Evolutionary conservation across 2,888 invertebrate species (phyloP).

Genomic region (Orchesellides sinensis): DNA sequence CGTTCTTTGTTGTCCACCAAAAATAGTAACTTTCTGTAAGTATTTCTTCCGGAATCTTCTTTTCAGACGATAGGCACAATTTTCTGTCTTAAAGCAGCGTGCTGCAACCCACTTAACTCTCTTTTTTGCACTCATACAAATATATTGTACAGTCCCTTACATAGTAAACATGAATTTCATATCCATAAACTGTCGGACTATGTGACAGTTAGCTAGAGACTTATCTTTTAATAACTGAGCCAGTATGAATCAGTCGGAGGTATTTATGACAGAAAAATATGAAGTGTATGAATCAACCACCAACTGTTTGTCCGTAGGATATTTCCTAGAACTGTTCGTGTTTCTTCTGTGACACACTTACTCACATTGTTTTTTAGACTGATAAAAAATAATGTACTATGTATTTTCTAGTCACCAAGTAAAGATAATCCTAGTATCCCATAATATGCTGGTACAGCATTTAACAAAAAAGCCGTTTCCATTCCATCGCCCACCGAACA

Average conservation of each 20-base stretch:
- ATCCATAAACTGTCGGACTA: no score
- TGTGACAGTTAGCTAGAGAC: no score
- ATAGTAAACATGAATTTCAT: no score
- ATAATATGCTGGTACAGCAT: no score
- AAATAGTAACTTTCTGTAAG: constrained; percentile 4
- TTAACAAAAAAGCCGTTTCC: no score
- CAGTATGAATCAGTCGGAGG: not conserved
- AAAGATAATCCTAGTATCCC: no score
- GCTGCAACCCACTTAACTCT: constrained; percentile 13
- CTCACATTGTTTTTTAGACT: no score
- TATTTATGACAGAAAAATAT: not conserved
- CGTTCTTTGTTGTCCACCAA: constrained; percentile 6
- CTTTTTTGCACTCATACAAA: not conserved
- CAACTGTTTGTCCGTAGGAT: not conserved
- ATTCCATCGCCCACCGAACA: no score
- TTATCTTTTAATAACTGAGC: no score
- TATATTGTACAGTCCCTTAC: not conserved
- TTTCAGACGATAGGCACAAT: constrained; percentile 7
- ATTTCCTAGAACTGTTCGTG: not conserved
- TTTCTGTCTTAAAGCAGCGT: constrained; percentile 22
- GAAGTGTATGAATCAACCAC: not conserved
- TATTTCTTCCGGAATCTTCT: not conserved
- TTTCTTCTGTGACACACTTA: not conserved
- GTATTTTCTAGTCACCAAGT: no score
- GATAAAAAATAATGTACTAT: no score